Base-by-base conservation (phyloP, 1,140 invertebrate genomes). In the Drosophila trapezifrons region DNA sequence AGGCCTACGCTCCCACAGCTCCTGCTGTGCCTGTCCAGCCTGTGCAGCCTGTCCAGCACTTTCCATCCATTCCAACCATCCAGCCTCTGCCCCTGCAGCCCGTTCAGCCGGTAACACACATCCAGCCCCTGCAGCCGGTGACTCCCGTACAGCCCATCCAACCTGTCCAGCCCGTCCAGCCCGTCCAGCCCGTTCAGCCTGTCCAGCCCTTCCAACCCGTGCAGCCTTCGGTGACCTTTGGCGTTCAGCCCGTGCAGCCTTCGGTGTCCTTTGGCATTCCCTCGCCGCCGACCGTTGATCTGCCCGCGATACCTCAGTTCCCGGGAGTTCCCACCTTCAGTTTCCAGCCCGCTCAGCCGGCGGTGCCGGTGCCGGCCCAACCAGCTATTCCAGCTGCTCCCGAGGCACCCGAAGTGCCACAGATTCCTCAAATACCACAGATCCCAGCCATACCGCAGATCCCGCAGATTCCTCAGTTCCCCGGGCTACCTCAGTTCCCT, bases 81-180 rank as follows among this genome's bases (percentile, higher is more conserved):
- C 54, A 60, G n/a, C 64, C 67, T 0, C 59, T 78, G 9, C 70
- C 70, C 1, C 13, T 83, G 4, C 83, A 82, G 15, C 77, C 74
- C 0, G 38, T 85, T 0, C 80, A 85, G 22, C 22, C 75, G 4
- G 42, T 81, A n/a, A 22, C 29, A 8, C 47, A 22, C n/a, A 10
- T 49, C 9, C 47, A 49, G n/a, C 57, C 57, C 13, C 6, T 60
- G 6, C 56, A 73, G 12, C 65, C 71, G 0, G 56, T 69, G 20
- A 22, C 72, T 49, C 13, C 27, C 15, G 12, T 60, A 2, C 58
- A 58, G 13, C 56, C 56, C 8, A 1, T 2, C 2, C 79, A 82
- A 9, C 79, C 66, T 2, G 45, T 87, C 9, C 38, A 86, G 5
- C 63, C 80, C 5, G 38, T 78, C 0, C 76, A 80, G 3, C 73